Conservation (phyloP, 2,113 vertebrate genomes). For the Emydura subglobosa region DNA sequence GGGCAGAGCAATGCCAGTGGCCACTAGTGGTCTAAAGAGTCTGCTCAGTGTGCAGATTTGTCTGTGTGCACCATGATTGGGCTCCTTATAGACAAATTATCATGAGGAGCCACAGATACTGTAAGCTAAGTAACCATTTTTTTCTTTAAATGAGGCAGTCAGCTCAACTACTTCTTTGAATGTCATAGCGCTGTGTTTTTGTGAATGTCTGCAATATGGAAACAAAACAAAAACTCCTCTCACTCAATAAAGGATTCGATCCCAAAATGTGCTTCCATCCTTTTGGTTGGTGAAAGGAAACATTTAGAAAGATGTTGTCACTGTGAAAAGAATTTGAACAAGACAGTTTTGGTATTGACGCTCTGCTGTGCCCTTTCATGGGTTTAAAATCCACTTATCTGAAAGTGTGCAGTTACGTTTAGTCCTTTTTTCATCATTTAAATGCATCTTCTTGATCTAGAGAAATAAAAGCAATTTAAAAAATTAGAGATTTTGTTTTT, state of each 20-base stretch:
- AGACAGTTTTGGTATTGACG: conserved; percentile 51
- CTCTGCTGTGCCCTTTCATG: conserved; percentile 50
- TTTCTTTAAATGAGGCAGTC: background rate
- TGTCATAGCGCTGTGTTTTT: rapidly evolving
- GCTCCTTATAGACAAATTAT: background rate
- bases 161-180: background rate
- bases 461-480: conserved; percentile 57
- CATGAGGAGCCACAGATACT: rapidly evolving
- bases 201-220: background rate
- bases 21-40: background rate
- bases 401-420: conserved; percentile 71
- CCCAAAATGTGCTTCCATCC: conserved; percentile 9
- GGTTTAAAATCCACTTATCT: conserved; percentile 62
- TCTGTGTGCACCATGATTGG: background rate
- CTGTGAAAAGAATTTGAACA: conserved; percentile 16
- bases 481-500: conserved; percentile 68
- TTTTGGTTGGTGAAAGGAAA: background rate
- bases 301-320: conserved; percentile 32
- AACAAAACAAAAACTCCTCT: background rate
- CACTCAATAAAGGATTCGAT: background rate
- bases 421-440: conserved; percentile 35
- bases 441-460: conserved; percentile 60
- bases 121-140: background rate
- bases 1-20: background rate
- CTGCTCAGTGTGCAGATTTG: background rate